Evolutionary conservation across 2,113 vertebrate genomes (phyloP), one percentile per base, ranked within the genome.

Genomic region (Gila orcuttii): DNA sequence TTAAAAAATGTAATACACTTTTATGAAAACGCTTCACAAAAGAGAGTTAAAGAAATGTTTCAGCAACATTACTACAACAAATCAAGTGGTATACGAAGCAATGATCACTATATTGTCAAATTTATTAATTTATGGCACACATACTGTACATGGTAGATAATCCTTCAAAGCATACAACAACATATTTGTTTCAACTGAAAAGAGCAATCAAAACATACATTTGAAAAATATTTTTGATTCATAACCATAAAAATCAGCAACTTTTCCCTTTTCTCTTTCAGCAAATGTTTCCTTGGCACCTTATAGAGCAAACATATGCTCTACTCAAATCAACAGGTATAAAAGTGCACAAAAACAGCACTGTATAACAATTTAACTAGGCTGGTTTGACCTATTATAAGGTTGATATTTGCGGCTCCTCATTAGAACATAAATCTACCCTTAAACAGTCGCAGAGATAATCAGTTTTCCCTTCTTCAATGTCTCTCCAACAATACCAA

Each of bases 181-280:
- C 21, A 68, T 75, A 15, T 17, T 68, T 57, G 47, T 78, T 62
- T 85, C 23, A 62, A 78, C 33, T 33, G 77, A 85, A 87, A 85
- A 87, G 47, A 55, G 52, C 17, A 2, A 73, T 45, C 74, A 39
- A 73, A 45, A 45, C 69, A 55, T 25, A 47, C 0, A n/a, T 19
- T 69, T 21, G 66, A 10, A 84, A 74, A n/a, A 23, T 23, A 33
- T 45, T 17, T 50, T 69, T 52, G 66, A n/a, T 57, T 11, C 2
- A 68, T 7, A 25, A 77, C 62, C 19, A 33, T 50, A 68, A 50
- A 62, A 68, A 55, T 83, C 62, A 28, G 79, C 62, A 82, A 79
- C 60, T 0, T 47, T 45, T 73, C 19, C 68, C 17, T 36, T 25
- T 52, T 59, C 42, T 57, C 17, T 71, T 69, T 60, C 2, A 9